Evolutionary conservation across 2,888 invertebrate species (phyloP).

Genomic region (Ichneumon xanthorius): DNA sequence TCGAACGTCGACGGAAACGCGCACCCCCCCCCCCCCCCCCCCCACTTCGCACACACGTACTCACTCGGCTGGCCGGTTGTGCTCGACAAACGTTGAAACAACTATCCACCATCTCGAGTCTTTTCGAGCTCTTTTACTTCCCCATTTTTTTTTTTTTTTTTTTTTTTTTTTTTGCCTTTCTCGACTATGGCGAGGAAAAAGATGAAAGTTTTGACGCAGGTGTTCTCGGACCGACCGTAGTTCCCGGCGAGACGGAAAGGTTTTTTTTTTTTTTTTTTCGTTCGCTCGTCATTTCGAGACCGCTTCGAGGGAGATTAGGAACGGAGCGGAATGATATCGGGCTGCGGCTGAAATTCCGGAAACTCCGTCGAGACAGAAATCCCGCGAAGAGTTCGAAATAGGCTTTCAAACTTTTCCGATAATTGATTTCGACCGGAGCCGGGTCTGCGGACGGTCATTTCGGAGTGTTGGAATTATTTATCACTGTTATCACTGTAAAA

Average conservation of each 20-base stretch:
- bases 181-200: neutral
- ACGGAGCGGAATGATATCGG: conserved; percentile 1
- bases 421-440: conserved; percentile 44
- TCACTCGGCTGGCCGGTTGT: conserved; percentile 17
- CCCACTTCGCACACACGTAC: neutral
- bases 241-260: neutral
- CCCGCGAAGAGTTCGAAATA: conserved; percentile 10
- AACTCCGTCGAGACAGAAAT: neutral
- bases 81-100: conserved; percentile 50
- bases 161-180: too few relatives aligned
- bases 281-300: neutral
- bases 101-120: conserved; percentile 6
- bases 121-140: conserved; percentile 24
- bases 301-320: conserved; percentile 1
- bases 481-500: neutral
- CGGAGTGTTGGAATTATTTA: neutral
- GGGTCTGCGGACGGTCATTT: neutral
- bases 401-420: conserved; percentile 41
- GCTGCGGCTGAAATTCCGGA: neutral
- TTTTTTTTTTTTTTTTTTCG: neutral
- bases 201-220: neutral
- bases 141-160: conserved; percentile 40
- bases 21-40: conserved; percentile 12
- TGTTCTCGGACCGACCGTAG: neutral
- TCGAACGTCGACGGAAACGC: conserved; percentile 68